Base-by-base conservation (phyloP, 2,888 invertebrate genomes). In the Hedya salicella region DNA sequence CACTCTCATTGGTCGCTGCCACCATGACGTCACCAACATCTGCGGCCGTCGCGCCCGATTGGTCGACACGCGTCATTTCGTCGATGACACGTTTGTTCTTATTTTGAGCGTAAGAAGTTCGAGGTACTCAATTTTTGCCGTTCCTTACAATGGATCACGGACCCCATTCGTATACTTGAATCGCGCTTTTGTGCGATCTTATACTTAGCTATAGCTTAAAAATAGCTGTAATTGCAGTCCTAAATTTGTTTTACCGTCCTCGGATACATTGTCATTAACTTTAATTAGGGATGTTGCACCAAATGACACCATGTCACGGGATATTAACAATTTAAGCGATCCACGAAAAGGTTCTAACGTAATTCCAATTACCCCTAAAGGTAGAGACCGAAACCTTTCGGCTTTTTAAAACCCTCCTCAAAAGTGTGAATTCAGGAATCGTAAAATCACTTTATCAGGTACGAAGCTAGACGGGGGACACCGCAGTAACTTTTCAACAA, bases 71-170 rank as follows among this genome's bases (percentile, higher is more conserved):
- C 91, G 89, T 91, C 90, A 92, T 91, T 91, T 91, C 87, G 81
- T 91, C 91, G 90, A 91, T 91, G 91, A 91, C 90, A 91, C 85
- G 87, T 91, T 91, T 91, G 91, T 91, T 92, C 92, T 92, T 92
- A 91, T 91, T 91, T 91, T 85, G 77, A 83, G 83, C 84, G 83
- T 80, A 90, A 89, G 89, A 88, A 88, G 83, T 85, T 81, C 71
- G 83, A 83, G 81, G 87, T 84, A 88, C 86, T 82, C 73, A 79
- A 79, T 80, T 86, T 88, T 91, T 90, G 87, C 88, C 83, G 74
- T 80, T 75, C 75, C 70, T 73, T 79, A 89, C 88, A 89, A 89
- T 83, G 79, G 81, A 73, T 78, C 82, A 84, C 60, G 50, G 68
- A 69, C 63, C 59, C 69, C 69, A 61, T 60, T 68, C 57, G 70